These are phyloP conservation scores for Manacus vitellinus DNA, from an alignment of 2,113 vertebrate genomes.

Conservation along the genomic window DNA sequence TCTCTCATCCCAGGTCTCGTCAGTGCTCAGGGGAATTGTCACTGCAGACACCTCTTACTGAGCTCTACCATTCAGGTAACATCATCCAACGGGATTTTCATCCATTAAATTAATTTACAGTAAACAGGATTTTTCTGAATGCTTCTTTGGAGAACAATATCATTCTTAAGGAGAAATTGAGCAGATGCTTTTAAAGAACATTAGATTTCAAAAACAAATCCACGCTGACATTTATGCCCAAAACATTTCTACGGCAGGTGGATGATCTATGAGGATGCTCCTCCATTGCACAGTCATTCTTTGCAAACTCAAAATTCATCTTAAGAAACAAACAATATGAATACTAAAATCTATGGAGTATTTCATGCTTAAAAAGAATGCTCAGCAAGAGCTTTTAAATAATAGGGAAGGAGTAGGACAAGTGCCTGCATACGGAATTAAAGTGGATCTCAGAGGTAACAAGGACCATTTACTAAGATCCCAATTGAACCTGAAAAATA, in stretches of 20 bases:
- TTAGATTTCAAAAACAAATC: background rate
- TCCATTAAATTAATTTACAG: background rate
- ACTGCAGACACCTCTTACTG: background rate
- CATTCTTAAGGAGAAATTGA: background rate
- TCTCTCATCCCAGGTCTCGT: background rate
- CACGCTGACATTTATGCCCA: background rate
- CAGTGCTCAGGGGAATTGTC: background rate
- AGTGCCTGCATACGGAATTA: background rate
- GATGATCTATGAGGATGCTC: background rate
- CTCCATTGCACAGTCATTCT: background rate
- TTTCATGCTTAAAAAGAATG: background rate
- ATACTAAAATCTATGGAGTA: background rate
- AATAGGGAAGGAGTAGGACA: background rate
- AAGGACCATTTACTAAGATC: background rate
- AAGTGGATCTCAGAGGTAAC: background rate
- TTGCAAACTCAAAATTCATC: background rate
- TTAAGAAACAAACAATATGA: background rate
- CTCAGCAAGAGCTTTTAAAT: background rate
- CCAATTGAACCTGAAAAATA: background rate
- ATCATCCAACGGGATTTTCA: background rate
- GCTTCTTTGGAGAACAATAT: background rate
- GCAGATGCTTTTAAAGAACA: background rate
- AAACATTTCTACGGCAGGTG: background rate
- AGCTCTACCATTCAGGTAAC: background rate
- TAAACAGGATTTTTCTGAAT: background rate